A percentile compares a stretch with the other conserved stretches of the same genome.
Evolutionary conservation across 2,797 vertebrate genomes (phyloP).

Genomic region (Poeciliopsis gracilis): DNA sequence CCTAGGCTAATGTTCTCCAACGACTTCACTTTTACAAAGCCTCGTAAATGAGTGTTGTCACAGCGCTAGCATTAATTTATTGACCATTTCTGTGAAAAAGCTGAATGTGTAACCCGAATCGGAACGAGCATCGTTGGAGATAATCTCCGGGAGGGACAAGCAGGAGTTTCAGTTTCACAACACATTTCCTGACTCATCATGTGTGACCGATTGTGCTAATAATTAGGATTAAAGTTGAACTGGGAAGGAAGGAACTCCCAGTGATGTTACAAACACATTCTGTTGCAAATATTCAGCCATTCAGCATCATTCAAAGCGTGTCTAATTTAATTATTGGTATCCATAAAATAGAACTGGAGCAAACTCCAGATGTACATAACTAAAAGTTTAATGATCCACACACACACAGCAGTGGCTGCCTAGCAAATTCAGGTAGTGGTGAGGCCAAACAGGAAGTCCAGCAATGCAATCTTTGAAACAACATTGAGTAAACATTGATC

Average conservation of each 20-base stretch:
- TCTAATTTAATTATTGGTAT: background rate
- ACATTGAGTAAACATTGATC: background rate
- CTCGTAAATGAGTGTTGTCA: background rate
- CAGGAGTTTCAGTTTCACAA: constrained; percentile 47
- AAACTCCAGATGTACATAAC: background rate
- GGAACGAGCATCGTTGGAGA: background rate
- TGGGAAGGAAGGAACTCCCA: constrained; percentile 1
- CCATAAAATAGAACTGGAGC: background rate
- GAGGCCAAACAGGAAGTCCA: background rate
- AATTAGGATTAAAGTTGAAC: constrained; percentile 18
- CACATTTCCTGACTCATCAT: constrained; percentile 11
- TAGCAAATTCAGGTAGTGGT: background rate
- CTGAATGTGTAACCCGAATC: background rate
- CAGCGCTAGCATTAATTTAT: background rate
- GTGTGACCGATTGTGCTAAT: constrained; percentile 10
- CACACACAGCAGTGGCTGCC: background rate
- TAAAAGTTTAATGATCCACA: background rate
- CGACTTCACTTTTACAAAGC: background rate
- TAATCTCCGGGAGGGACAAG: constrained; percentile 5
- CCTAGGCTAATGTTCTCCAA: background rate
- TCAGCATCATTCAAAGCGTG: background rate
- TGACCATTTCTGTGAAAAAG: background rate
- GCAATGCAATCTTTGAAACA: background rate
- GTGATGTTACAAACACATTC: background rate
- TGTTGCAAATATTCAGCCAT: background rate